Base-by-base conservation (phyloP, 2,888 invertebrate species). In the Cylindroiulus punctatus region DNA sequence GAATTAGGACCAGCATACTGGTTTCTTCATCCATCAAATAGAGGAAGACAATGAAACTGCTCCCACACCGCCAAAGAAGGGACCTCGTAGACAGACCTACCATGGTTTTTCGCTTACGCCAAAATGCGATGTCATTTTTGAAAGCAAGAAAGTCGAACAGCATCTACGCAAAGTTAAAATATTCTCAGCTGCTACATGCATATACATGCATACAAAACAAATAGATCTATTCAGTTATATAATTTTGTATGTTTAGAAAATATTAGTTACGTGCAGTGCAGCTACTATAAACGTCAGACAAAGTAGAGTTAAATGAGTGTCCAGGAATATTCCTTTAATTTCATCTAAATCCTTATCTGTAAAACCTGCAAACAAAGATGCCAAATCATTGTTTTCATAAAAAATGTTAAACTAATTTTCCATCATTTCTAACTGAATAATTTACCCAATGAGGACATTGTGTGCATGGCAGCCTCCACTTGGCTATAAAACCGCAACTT, bases 71-170 rank as follows among this genome's bases (percentile, higher is more conserved):
- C 99, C 99, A 99, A 57, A 97, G 90, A 40, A 98, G 95, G 0
- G 97, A 96, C 87, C 96, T 94, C 1, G 95, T 93, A 0, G 98
- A 98, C 26, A 99, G 92, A 0, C 99, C 93, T 76, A 95, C 97
- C 92, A 98, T 95, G 0, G 95, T 95, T 44, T 94, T 94, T 90
- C 96, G 95, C 30, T 94, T 93, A 87, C 95, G 94, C 99, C 99
- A 99, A 91, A 98, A 99, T 86, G 94, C 94, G 0, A 99, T 96
- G 90, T 99, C 99, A 91, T 98, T 98, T 93, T 99, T 99, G 91
- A 99, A 98, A 0, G 99, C 97, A 86, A 99, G 92, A 90, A 99
- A 97, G 91, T 99, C 99, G 90, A 99, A 97, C 76, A 99, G 92
- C 88, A 99, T 92, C 97, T 99, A 93, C 22, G 93, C 93, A 87